Percentiles rank a stretch among this genome's conserved stretches.
Conservation (phyloP, 2,888 invertebrate genomes). For the Neoaliturus tenellus region DNA sequence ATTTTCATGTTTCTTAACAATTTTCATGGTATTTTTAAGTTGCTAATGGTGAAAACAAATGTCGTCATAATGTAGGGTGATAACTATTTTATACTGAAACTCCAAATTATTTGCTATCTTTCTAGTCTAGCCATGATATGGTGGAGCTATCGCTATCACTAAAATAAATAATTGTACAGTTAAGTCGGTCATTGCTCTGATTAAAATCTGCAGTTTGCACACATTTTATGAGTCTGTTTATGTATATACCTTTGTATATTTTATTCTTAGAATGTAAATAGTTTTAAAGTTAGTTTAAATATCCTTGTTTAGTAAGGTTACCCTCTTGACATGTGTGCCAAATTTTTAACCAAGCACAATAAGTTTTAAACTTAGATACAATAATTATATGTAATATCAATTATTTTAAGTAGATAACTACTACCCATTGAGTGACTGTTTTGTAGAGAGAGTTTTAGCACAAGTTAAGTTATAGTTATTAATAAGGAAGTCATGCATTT, state of each 20-base stretch:
- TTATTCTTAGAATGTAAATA: neutral
- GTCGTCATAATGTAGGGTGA: too few relatives aligned
- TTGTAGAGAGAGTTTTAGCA: neutral
- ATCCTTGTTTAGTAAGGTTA: neutral
- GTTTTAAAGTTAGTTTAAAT: neutral
- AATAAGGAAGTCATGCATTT: neutral
- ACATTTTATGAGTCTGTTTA: neutral
- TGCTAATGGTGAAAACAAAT: too few relatives aligned
- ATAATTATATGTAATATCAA: neutral
- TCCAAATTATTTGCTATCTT: too few relatives aligned
- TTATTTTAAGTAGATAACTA: constrained; percentile 3
- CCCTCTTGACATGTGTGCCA: constrained; percentile 19
- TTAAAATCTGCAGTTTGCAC: neutral
- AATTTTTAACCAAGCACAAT: constrained; percentile 41
- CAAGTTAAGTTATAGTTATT: neutral
- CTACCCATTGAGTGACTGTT: neutral
- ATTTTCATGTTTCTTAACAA: too few relatives aligned
- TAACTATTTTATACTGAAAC: too few relatives aligned
- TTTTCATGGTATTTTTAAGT: too few relatives aligned
- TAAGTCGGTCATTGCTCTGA: neutral
- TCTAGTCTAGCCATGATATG: too few relatives aligned
- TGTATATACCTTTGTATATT: neutral
- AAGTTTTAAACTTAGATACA: neutral
- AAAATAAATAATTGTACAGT: constrained; percentile 1
- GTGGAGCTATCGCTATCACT: neutral